These are phyloP conservation scores for Drosophila ananassae DNA, from an alignment of 1,140 invertebrate genomes.

Conservation along the genomic window DNA sequence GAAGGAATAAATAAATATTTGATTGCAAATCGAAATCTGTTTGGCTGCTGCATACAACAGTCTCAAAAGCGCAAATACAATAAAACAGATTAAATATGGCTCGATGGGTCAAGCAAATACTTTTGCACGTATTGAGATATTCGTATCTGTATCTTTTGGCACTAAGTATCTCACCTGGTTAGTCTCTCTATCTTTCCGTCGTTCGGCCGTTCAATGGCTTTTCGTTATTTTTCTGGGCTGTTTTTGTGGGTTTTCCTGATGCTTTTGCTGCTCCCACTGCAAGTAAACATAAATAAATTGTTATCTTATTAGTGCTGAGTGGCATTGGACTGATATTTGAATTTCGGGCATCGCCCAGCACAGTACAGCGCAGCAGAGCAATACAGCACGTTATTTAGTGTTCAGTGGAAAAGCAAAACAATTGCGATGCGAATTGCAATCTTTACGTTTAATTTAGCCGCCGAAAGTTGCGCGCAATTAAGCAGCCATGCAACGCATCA, in stretches of 20 bases:
- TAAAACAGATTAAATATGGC: slow-evolving; percentile 40
- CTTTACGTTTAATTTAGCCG: slow-evolving; percentile 60
- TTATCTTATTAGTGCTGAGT: slow-evolving; percentile 57
- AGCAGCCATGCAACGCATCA: slow-evolving; percentile 59
- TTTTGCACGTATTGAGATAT: slow-evolving; percentile 35
- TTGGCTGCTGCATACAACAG: slow-evolving; percentile 24
- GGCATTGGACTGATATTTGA: slow-evolving; percentile 22
- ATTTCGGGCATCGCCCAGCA: slow-evolving; percentile 25
- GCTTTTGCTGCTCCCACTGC: slow-evolving; percentile 12
- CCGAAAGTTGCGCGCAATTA: slow-evolving; percentile 55
- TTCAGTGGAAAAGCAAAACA: slow-evolving; percentile 3
- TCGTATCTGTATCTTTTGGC: neutral
- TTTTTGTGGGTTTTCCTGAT: neutral
- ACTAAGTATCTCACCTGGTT: slow-evolving; percentile 28
- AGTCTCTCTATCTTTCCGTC: slow-evolving; percentile 7
- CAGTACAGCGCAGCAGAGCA: too few species aligned
- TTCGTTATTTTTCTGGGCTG: neutral
- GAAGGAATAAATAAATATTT: slow-evolving; percentile 47
- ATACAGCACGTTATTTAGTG: slow-evolving; percentile 31
- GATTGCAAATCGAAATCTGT: slow-evolving; percentile 38
- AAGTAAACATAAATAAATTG: slow-evolving; percentile 52
- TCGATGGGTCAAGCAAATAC: slow-evolving; percentile 19
- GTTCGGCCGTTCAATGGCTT: slow-evolving; percentile 13
- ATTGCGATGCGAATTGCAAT: slow-evolving; percentile 52
- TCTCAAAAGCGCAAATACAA: slow-evolving; percentile 35